A percentile compares a stretch with the other conserved stretches of the same genome.
phyloP scores from a whole-genome alignment of 1,140 invertebrate genomes.

The Forficula auricularia region DNA sequence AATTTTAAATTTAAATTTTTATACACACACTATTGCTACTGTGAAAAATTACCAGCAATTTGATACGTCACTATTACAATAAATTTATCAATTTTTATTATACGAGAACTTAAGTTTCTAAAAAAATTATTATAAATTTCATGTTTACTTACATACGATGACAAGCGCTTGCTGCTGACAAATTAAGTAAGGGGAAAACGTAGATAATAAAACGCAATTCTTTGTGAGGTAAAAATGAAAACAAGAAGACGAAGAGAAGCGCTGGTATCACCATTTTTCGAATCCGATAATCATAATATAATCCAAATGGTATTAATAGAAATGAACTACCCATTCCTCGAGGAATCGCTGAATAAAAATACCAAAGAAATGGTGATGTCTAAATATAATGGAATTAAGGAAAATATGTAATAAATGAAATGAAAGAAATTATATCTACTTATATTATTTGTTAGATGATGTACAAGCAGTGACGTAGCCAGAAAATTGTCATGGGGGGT shows the following conservation, averaged over 20 bases:
- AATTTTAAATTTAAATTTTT: too few relatives aligned
- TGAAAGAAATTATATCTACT: constrained; percentile 21
- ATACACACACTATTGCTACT: too few relatives aligned
- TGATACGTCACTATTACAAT: too few relatives aligned
- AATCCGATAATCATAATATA: constrained; percentile 51
- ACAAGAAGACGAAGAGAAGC: constrained; percentile 69
- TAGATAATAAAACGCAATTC: constrained; percentile 97
- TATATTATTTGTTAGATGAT: constrained; percentile 3
- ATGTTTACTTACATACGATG: constrained; percentile 71
- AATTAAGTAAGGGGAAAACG: constrained; percentile 82
- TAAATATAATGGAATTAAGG: constrained; percentile 24
- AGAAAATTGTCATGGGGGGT: too few relatives aligned
- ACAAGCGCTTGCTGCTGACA: constrained; percentile 71
- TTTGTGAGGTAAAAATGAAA: constrained; percentile 94
- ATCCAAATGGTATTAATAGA: constrained; percentile 64
- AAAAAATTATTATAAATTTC: too few relatives aligned
- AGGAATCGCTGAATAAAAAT: constrained; percentile 93
- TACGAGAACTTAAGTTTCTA: too few relatives aligned
- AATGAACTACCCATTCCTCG: constrained; percentile 66
- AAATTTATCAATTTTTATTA: too few relatives aligned
- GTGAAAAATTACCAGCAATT: too few relatives aligned
- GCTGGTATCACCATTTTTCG: constrained; percentile 52
- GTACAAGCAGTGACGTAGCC: too few relatives aligned
- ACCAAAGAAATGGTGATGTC: constrained; percentile 94
- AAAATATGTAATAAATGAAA: constrained; percentile 13